Percentiles rank a stretch among this genome's conserved stretches.
Evolutionary conservation across 2,797 vertebrate species (phyloP).

Genomic region (Sebastes matsubarae): DNA sequence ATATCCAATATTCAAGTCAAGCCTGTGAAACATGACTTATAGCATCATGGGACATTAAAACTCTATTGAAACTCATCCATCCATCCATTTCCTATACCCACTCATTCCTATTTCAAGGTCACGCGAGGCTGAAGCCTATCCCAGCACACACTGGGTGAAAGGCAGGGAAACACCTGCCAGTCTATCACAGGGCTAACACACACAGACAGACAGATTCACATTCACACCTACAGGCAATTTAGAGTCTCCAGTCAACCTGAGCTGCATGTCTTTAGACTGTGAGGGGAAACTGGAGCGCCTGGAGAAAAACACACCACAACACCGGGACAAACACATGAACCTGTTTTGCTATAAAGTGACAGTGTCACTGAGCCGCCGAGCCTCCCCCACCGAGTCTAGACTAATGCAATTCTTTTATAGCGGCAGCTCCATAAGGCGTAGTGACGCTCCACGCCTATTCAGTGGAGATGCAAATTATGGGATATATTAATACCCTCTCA

Average conservation of each 20-base stretch:
- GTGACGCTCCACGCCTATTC: constrained; percentile 4
- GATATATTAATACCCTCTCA: constrained; percentile 6
- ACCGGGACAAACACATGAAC: constrained; percentile 23
- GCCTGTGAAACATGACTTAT: constrained; percentile 13
- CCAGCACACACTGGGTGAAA: constrained; percentile 13
- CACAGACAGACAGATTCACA: constrained; percentile 19
- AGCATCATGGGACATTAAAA: constrained; percentile 14
- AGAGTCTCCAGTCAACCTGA: constrained; percentile 42
- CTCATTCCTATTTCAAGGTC: constrained; percentile 13
- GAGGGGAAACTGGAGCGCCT: constrained; percentile 24
- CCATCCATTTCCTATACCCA: neutral
- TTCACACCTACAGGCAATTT: constrained; percentile 47
- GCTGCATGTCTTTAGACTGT: constrained; percentile 36
- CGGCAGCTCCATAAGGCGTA: neutral
- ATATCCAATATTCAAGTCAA: neutral
- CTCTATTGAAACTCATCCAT: constrained; percentile 16
- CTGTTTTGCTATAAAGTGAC: constrained; percentile 29
- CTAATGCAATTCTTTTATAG: constrained; percentile 23
- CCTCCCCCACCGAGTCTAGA: constrained; percentile 16
- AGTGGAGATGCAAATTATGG: constrained; percentile 18
- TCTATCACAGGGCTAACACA: constrained; percentile 30
- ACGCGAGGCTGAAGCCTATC: neutral
- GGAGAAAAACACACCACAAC: constrained; percentile 31
- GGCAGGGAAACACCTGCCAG: constrained; percentile 25
- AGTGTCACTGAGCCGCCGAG: neutral